These are phyloP conservation scores for Euproctis similis DNA, from an alignment of 2,888 invertebrate genomes.

Conservation along the genomic window DNA sequence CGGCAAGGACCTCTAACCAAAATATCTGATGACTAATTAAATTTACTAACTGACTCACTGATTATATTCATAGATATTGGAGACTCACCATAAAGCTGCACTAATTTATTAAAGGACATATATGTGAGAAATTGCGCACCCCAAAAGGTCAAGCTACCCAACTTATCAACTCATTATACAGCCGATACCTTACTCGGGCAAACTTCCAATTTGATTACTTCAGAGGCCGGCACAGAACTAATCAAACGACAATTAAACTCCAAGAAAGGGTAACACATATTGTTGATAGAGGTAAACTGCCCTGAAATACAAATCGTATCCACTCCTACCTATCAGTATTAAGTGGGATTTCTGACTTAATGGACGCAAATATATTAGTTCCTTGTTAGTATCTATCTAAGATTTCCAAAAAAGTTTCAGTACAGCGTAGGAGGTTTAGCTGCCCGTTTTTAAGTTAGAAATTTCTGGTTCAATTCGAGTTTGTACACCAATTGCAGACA, in stretches of 20 bases:
- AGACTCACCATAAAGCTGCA: neutral
- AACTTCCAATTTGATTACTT: slow-evolving; percentile 19
- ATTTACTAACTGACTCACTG: no score
- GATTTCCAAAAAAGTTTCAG: no score
- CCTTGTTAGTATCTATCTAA: no score
- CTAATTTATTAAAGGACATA: neutral
- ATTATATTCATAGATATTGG: neutral
- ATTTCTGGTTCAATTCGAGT: no score
- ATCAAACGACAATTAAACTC: slow-evolving; percentile 19
- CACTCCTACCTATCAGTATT: no score
- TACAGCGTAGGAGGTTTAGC: no score
- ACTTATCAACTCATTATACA: slow-evolving; percentile 26
- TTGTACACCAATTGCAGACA: no score
- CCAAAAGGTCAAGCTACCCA: slow-evolving; percentile 13
- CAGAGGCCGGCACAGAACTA: slow-evolving; percentile 23
- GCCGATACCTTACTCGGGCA: slow-evolving; percentile 16
- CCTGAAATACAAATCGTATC: neutral
- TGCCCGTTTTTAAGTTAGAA: no score
- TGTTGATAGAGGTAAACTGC: neutral
- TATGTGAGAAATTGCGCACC: slow-evolving; percentile 8
- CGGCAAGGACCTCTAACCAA: no score
- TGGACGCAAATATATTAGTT: no score
- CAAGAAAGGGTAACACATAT: slow-evolving; percentile 1
- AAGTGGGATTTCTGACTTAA: no score
- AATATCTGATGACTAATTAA: no score